Conservation (phyloP, 2,888 invertebrate species). For the Caprella mutica region DNA sequence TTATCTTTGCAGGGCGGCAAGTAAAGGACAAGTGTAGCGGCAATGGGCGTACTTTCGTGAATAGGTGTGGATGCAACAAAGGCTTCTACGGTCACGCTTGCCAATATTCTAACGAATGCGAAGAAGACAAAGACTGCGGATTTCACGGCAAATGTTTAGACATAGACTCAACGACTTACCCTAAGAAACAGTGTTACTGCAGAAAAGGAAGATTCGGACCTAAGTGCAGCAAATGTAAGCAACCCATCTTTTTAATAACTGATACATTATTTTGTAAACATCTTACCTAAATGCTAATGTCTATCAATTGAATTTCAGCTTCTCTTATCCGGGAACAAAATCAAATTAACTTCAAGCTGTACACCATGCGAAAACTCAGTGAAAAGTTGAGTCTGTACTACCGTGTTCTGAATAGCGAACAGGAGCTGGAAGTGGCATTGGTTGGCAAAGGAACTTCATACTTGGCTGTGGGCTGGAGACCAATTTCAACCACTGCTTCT, state of each 20-base stretch:
- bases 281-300: too few relatives aligned
- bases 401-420: constrained; percentile 57
- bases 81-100: constrained; percentile 70
- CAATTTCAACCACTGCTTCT: constrained; percentile 50
- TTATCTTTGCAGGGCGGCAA: constrained; percentile 45
- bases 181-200: constrained; percentile 77
- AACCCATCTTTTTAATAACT: too few relatives aligned
- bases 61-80: constrained; percentile 44
- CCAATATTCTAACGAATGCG: constrained; percentile 80
- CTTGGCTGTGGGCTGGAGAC: constrained; percentile 85
- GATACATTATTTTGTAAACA: too few relatives aligned
- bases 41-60: constrained; percentile 63
- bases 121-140: constrained; percentile 72
- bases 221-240: constrained; percentile 64
- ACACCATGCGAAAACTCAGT: constrained; percentile 59
- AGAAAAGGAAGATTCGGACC: constrained; percentile 76
- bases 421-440: constrained; percentile 76
- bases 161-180: constrained; percentile 64
- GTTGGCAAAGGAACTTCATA: constrained; percentile 80
- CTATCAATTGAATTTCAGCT: constrained; percentile 45
- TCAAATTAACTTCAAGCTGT: constrained; percentile 57
- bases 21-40: constrained; percentile 53
- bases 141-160: constrained; percentile 71
- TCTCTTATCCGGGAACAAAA: constrained; percentile 58
- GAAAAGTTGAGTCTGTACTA: constrained; percentile 69